A percentile compares a stretch with the other conserved stretches of the same genome.
Conservation (phyloP, 2,888 invertebrate genomes). For the Lepas anatifera region DNA sequence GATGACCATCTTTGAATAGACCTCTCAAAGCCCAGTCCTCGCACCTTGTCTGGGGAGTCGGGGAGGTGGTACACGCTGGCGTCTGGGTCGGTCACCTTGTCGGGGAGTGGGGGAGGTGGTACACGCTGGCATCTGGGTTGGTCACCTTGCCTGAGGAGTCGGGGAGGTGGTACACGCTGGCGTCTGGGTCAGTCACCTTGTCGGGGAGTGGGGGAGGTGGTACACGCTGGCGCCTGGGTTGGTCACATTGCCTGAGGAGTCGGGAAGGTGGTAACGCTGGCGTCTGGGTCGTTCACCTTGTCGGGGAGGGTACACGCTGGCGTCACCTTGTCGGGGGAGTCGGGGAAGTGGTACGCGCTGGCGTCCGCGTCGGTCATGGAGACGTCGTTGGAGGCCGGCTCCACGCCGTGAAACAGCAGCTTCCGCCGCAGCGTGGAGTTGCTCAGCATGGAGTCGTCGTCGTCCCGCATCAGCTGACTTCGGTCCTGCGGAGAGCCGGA, state of each 20-base stretch:
- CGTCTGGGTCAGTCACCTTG: neutral
- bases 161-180: neutral
- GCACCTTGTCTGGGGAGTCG: neutral
- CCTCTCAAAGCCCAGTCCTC: no score
- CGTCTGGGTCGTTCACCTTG: no score
- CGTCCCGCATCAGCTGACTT: neutral
- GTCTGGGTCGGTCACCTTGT: neutral
- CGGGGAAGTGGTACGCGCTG: conserved; percentile 8
- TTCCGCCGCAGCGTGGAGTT: neutral
- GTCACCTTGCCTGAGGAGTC: neutral
- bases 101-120: neutral
- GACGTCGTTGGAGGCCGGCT: neutral
- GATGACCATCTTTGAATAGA: no score
- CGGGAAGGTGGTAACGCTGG: neutral
- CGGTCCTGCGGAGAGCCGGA: no score
- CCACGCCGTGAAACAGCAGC: neutral
- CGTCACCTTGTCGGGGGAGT: neutral
- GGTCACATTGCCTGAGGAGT: neutral
- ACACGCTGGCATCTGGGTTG: neutral
- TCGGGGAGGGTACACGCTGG: neutral
- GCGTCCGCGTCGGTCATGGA: neutral
- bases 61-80: neutral
- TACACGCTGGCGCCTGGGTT: neutral
- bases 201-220: neutral
- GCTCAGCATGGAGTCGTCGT: neutral